Evolutionary conservation across 2,113 vertebrate genomes (phyloP).

Genomic region (Cyprinodon tularosa): DNA sequence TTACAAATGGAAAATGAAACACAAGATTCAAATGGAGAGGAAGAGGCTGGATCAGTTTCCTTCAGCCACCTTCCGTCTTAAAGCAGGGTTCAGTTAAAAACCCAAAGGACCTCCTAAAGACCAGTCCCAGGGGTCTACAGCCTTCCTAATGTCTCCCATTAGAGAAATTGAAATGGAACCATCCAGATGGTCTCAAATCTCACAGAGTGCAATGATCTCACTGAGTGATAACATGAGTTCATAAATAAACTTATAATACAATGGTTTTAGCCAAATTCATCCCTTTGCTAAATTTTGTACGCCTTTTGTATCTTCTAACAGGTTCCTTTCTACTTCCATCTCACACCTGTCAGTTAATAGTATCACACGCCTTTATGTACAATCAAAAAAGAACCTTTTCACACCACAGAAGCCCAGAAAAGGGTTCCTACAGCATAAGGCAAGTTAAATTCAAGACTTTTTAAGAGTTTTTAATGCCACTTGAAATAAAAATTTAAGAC

Average conservation of each 20-base stretch:
- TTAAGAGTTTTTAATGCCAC: too few species aligned
- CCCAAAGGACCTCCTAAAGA: conserved; percentile 60
- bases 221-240: conserved; percentile 47
- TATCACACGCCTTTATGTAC: not conserved
- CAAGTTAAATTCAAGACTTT: too few species aligned
- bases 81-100: conserved; percentile 39
- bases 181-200: conserved; percentile 72
- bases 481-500: too few species aligned
- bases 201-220: conserved; percentile 67
- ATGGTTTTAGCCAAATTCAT: not conserved
- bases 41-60: conserved; percentile 28
- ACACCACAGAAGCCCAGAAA: not conserved
- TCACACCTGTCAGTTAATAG: not conserved
- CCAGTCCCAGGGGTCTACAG: conserved; percentile 49
- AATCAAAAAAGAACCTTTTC: not conserved
- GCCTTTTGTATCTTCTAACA: not conserved
- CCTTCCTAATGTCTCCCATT: conserved; percentile 65
- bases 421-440: not conserved
- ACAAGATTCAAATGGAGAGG: conserved; percentile 39
- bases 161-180: conserved; percentile 67
- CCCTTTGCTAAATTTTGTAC: not conserved
- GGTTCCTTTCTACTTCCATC: not conserved
- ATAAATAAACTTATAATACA: conserved; percentile 45
- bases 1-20: conserved; percentile 15
- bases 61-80: conserved; percentile 27